Conservation (phyloP, 2,888 invertebrate species). For the Andrena flavipes region DNA sequence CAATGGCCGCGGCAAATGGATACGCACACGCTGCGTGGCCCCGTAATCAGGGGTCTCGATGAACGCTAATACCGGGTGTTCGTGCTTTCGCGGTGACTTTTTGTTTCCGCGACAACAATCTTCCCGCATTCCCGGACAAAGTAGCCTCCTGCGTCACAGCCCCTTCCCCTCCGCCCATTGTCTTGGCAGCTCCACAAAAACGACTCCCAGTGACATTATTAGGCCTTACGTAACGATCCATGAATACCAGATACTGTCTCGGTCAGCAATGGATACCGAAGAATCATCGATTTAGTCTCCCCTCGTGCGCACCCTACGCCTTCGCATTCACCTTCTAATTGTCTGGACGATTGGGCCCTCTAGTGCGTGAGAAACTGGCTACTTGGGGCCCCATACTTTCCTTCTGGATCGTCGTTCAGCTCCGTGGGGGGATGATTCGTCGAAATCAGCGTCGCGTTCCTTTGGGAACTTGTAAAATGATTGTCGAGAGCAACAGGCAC, state of each 20-base stretch:
- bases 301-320: slow-evolving; percentile 10
- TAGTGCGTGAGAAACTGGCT: slow-evolving; percentile 55
- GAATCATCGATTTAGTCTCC: slow-evolving; percentile 43
- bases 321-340: slow-evolving; percentile 45
- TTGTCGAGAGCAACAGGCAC: not conserved
- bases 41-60: slow-evolving; percentile 71
- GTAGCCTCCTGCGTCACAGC: slow-evolving; percentile 24
- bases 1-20: slow-evolving; percentile 70
- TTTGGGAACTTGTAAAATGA: not conserved
- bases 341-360: slow-evolving; percentile 26
- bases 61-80: slow-evolving; percentile 72
- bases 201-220: slow-evolving; percentile 75
- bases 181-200: slow-evolving; percentile 54
- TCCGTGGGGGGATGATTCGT: not conserved
- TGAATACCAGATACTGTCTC: slow-evolving; percentile 80
- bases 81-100: slow-evolving; percentile 73
- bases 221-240: slow-evolving; percentile 81
- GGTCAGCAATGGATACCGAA: slow-evolving; percentile 39
- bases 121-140: slow-evolving; percentile 78
- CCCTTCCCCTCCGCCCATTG: slow-evolving; percentile 49
- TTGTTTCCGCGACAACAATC: slow-evolving; percentile 81
- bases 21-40: slow-evolving; percentile 62
- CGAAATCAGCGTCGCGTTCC: not conserved
- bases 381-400: slow-evolving; percentile 1
- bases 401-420: not conserved